Base-by-base conservation (phyloP, 1,140 invertebrate species). In the Macrotrachela quadricornifera region DNA sequence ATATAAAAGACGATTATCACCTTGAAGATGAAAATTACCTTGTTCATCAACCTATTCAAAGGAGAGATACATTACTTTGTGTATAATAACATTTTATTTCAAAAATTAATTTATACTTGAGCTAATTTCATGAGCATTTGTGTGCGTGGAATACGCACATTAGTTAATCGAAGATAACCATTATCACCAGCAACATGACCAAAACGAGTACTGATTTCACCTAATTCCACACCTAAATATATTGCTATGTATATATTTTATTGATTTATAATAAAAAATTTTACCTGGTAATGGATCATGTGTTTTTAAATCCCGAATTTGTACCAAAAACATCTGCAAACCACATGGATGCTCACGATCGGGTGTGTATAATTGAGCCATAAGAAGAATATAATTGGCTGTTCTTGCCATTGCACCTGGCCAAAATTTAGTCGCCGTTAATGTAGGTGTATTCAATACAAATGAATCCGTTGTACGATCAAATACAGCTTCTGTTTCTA, bases 111-210 rank as follows among this genome's bases (percentile, higher is more conserved):
- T n/a, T n/a, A n/a, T 51, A 73, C 83, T 74, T 90, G n/a, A n/a
- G 80, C 78, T 71, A 91, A 84, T 73, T 84, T 87, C 86, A 91
- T 92, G 1, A 92, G 65, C 84, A 94, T 85, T 56, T 86, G 73
- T 18, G 78, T 76, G 39, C 84, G 69, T 0, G 87, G 87, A 68
- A 94, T 85, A 59, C 84, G 74, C 9, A 85, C 78, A 59, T 85
- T 75, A 21, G 85, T 75, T 49, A 91, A 81, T 10, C 81, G 80
- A 1, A 91, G 72, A 66, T 80, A 91, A 0, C 86, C 86, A 72
- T 94, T 92, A 64, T 94, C 90, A n/a, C 80, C 79, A 2, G 73
- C 75, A 62, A 85, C 84, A 78, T 12, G 8, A 39, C 8, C 12
- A 39, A 39, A 39, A 9, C 8, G 12, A 39, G n/a, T n/a, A n/a